A percentile compares a stretch with the other conserved stretches of the same genome.
Evolutionary conservation across 2,797 vertebrate genomes (phyloP).

Genomic region (Xerus rutilus): DNA sequence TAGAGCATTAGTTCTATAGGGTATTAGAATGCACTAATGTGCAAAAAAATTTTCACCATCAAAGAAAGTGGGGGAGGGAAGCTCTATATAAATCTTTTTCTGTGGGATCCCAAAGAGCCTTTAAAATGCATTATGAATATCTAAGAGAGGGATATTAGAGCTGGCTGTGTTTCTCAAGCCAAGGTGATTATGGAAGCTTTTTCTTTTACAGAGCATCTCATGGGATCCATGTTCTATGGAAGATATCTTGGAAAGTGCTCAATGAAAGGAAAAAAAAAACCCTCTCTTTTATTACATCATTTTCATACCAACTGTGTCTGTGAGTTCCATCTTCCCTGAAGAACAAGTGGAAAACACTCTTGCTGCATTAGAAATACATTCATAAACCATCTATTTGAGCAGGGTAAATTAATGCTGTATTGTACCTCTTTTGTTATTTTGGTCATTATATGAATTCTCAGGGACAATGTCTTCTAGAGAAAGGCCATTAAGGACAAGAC

Average conservation of each 20-base stretch:
- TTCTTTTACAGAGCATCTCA: not conserved
- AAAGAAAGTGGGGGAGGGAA: not conserved
- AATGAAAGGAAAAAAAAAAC: not conserved
- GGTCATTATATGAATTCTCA: not conserved
- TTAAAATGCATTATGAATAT: not conserved
- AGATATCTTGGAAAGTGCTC: not conserved
- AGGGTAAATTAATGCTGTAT: not conserved
- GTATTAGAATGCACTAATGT: not conserved
- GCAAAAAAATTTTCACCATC: constrained; percentile 5
- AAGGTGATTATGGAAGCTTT: not conserved
- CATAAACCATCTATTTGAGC: not conserved
- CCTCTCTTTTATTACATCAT: not conserved
- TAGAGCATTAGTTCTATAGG: not conserved
- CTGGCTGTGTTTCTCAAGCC: constrained; percentile 30
- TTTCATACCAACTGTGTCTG: not conserved
- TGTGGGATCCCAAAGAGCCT: not conserved
- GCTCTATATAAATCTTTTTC: not conserved
- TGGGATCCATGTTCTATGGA: constrained; percentile 2
- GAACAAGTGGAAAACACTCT: constrained; percentile 39
- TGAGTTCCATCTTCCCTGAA: constrained; percentile 30
- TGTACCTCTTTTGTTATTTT: not conserved
- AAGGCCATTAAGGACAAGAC: not conserved
- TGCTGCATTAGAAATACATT: constrained; percentile 5
- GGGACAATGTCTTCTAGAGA: not conserved
- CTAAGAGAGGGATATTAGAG: not conserved